A percentile compares a stretch with the other conserved stretches of the same genome.
phyloP scores from a whole-genome alignment of 2,797 vertebrate species.

The Rhinatrema bivittatum region DNA sequence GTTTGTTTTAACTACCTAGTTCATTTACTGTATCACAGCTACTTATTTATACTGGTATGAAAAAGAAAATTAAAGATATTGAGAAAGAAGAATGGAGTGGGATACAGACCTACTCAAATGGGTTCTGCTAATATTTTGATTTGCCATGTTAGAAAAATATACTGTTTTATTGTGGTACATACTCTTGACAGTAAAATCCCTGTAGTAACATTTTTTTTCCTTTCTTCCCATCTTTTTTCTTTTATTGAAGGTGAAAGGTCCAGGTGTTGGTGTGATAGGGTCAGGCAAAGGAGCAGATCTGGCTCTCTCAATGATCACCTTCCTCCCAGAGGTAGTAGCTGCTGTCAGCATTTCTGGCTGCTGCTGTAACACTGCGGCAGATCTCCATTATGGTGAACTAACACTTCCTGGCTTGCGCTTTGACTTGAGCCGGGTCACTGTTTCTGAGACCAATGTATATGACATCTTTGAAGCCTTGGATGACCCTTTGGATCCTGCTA shows the following conservation, averaged over 20 bases:
- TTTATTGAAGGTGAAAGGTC: conserved; percentile 42
- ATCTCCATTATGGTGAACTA: conserved; percentile 36
- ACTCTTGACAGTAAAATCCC: conserved; percentile 7
- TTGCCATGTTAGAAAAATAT: not conserved
- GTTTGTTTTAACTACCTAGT: too few relatives aligned
- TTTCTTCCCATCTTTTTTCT: not conserved
- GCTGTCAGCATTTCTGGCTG: conserved; percentile 48
- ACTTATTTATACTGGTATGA: too few relatives aligned
- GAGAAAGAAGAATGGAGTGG: too few relatives aligned
- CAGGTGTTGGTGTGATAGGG: conserved; percentile 50
- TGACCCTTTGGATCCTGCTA: conserved; percentile 41
- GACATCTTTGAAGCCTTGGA: conserved; percentile 48
- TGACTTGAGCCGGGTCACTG: conserved; percentile 36
- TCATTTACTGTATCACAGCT: too few relatives aligned
- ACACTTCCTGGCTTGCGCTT: conserved; percentile 45
- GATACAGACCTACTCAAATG: too few relatives aligned
- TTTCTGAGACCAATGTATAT: conserved; percentile 37
- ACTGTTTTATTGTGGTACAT: conserved; percentile 6
- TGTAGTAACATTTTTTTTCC: too few relatives aligned
- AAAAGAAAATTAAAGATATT: too few relatives aligned
- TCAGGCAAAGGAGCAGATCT: conserved; percentile 55
- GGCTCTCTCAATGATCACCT: conserved; percentile 52
- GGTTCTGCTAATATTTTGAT: conserved; percentile 15
- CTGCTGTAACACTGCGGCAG: conserved; percentile 43
- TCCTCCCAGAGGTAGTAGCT: conserved; percentile 49